These are phyloP conservation scores for Morbakka virulenta DNA, from an alignment of 30 jellyfish, hydroid and myxozoan genomes.

Conservation along the genomic window DNA sequence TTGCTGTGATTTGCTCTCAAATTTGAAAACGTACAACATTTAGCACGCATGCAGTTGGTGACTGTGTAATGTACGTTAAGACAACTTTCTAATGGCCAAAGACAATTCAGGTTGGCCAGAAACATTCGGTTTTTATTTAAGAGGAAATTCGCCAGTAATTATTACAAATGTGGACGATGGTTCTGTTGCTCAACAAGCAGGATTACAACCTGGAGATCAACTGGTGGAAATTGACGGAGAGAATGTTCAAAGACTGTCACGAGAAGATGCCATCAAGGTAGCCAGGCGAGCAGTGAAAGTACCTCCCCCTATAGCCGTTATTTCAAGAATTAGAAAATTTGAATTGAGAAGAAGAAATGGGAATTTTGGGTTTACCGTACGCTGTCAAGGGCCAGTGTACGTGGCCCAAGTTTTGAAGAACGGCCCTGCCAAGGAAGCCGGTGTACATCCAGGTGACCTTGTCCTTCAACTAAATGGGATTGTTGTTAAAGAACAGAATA, in stretches of 20 bases:
- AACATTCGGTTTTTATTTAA: conserved; percentile 66
- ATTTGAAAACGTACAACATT: too few species aligned
- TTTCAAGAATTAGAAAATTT: conserved; percentile 64
- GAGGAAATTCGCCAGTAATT: conserved; percentile 77
- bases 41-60: too few species aligned
- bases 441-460: conserved; percentile 72
- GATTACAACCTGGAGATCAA: conserved; percentile 83
- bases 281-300: conserved; percentile 51
- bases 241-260: conserved; percentile 51
- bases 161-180: conserved; percentile 41
- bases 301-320: conserved; percentile 79
- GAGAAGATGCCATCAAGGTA: conserved; percentile 31
- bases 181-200: conserved; percentile 81
- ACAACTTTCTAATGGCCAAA: conserved; percentile 47
- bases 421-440: conserved; percentile 56
- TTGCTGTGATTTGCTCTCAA: too few species aligned
- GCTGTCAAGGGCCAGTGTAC: conserved; percentile 64
- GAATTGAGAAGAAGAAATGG: conserved; percentile 35
- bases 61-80: too few species aligned
- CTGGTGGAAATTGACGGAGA: conserved; percentile 50
- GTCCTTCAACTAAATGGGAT: conserved; percentile 59
- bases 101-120: conserved; percentile 85
- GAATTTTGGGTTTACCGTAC: conserved; percentile 40
- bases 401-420: conserved; percentile 33
- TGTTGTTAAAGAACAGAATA: conserved; percentile 30